Base-by-base conservation (phyloP, 2,888 invertebrate species). In the Eilema sororculum region DNA sequence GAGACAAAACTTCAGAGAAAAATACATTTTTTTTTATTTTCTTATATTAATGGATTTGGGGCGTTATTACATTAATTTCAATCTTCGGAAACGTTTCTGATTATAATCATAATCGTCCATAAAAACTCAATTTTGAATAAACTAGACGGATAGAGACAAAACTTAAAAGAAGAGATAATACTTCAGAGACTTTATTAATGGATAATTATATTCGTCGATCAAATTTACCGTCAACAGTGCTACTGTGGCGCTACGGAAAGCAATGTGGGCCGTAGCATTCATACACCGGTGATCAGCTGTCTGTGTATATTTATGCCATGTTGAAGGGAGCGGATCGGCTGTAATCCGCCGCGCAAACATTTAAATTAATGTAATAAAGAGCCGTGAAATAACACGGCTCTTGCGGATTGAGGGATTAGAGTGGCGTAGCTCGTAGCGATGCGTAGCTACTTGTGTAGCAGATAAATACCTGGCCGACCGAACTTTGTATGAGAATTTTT, bases 361-460 rank as follows among this genome's bases (percentile, higher is more conserved):
- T 95, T 95, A 94, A 95, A 95, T 95, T 95, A 95, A 95, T 95
- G 94, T 94, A 90, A 93, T 94, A 93, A 93, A 94, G 91, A 94
- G 91, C 88, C 93, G 93, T 92, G 91, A 93, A 94, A 91, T 89
- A 52, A 85, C 89, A 86, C 84, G 92, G 93, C 90, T 92, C 90
- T 87, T 80, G 87, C 85, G 88, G 88, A 89, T 90, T 81, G 80
- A 68, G 86, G 91, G 89, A 89, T 91, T 90, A 90, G 77, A 85
- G 82, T 80, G 30, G 82, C 82, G 81, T 78, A 76, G 24, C 61
- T 63, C 56, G 64, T 24, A 65, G 63, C 68, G 60, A n/a, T 46
- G 16, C 57, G 65, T 67, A 68, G 46, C 30, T 46, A 33, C 20
- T 12, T 60, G 67, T 69, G 63, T 59, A 25, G 13, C 20, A 41